A percentile compares a stretch with the other conserved stretches of the same genome.
Evolutionary conservation across 2,888 invertebrate genomes (phyloP).

Genomic region (Folsomia candida): DNA sequence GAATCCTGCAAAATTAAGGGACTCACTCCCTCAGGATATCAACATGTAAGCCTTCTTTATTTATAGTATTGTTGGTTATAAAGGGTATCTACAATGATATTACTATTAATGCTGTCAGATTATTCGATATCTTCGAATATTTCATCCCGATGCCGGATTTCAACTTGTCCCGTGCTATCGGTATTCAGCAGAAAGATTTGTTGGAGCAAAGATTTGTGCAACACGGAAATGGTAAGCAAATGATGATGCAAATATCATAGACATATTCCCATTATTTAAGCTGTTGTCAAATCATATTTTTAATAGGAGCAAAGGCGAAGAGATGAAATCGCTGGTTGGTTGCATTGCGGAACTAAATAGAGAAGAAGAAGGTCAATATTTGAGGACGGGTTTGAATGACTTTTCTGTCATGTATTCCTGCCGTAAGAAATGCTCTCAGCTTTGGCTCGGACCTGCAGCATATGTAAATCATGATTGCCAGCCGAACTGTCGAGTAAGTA

Average conservation of each 20-base stretch:
- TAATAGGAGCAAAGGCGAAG: slow-evolving; percentile 85
- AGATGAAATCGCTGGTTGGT: slow-evolving; percentile 92
- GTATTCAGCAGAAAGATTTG: slow-evolving; percentile 89
- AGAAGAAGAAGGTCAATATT: slow-evolving; percentile 84
- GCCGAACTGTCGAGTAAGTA: slow-evolving; percentile 82
- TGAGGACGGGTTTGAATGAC: slow-evolving; percentile 94
- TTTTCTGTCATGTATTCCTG: slow-evolving; percentile 99
- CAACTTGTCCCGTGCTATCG: slow-evolving; percentile 91
- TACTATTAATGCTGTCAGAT: slow-evolving; percentile 73
- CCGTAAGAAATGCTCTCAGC: slow-evolving; percentile 95
- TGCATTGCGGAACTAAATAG: slow-evolving; percentile 95
- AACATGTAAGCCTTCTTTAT: slow-evolving; percentile 4
- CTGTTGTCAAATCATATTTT: not conserved
- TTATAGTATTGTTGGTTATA: no score
- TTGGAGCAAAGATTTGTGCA: slow-evolving; percentile 93
- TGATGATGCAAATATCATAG: not conserved
- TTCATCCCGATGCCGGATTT: slow-evolving; percentile 92
- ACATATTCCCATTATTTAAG: not conserved
- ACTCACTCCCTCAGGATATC: not conserved
- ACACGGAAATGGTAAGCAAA: slow-evolving; percentile 78
- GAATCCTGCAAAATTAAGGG: slow-evolving; percentile 9
- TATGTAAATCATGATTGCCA: slow-evolving; percentile 99
- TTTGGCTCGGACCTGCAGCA: slow-evolving; percentile 98
- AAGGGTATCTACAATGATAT: not conserved
- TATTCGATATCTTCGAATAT: slow-evolving; percentile 89